Percentiles rank a stretch among this genome's conserved stretches.
These are phyloP conservation scores for Laspeyria flexula DNA, from an alignment of 2,888 invertebrate species.

Conservation along the genomic window DNA sequence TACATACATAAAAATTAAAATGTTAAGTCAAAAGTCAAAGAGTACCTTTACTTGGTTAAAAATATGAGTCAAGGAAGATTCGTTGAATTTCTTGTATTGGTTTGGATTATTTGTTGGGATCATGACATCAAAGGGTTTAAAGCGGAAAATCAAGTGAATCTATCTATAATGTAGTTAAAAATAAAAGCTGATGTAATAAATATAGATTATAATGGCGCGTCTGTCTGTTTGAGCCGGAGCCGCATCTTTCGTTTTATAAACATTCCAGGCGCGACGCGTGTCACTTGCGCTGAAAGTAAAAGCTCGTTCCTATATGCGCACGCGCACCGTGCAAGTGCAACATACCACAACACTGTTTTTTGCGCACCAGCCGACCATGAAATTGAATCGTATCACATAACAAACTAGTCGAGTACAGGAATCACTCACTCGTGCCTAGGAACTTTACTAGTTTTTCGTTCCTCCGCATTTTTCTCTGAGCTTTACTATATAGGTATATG, in stretches of 20 bases:
- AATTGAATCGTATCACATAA: slow-evolving; percentile 12
- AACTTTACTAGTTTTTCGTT: not conserved
- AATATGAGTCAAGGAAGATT: too few species aligned
- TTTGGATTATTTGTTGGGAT: too few species aligned
- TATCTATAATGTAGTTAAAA: too few species aligned
- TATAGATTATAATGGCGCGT: too few species aligned
- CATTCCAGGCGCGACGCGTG: slow-evolving; percentile 13
- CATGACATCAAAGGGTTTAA: too few species aligned
- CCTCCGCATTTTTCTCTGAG: not conserved
- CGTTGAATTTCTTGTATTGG: too few species aligned
- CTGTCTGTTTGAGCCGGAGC: not conserved
- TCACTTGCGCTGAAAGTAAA: slow-evolving; percentile 32
- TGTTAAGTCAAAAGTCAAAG: too few species aligned
- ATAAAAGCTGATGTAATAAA: too few species aligned
- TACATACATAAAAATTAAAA: too few species aligned
- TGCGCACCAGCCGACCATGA: slow-evolving; percentile 18
- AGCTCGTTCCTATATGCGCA: slow-evolving; percentile 19
- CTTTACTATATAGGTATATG: too few species aligned
- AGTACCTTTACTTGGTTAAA: too few species aligned
- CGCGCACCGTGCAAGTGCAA: not conserved
- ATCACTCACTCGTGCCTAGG: not conserved
- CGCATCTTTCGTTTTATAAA: not conserved
- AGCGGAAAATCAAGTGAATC: too few species aligned
- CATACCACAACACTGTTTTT: slow-evolving; percentile 16
- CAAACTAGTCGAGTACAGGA: slow-evolving; percentile 6